Conservation (phyloP, 2,797 vertebrate species). For the Halcyon smyrnensis region DNA sequence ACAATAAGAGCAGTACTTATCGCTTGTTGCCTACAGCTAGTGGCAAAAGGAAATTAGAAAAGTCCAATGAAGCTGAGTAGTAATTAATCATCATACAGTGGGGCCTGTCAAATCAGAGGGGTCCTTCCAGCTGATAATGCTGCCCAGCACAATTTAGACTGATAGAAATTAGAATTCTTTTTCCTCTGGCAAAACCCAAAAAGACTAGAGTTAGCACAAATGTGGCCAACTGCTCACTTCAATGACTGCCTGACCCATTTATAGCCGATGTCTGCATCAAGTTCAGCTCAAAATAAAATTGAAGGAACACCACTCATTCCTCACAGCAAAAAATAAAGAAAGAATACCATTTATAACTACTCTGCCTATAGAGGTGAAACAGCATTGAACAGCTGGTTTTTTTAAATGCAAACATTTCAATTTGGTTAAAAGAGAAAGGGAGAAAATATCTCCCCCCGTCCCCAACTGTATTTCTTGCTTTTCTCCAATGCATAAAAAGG, state of each 20-base stretch:
- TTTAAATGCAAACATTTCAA: not conserved
- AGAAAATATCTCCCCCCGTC: not conserved
- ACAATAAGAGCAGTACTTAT: slow-evolving; percentile 98
- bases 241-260: slow-evolving; percentile 85
- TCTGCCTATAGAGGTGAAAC: not conserved
- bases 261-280: not conserved
- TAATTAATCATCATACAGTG: slow-evolving; percentile 99
- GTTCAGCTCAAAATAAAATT: slow-evolving; percentile 10
- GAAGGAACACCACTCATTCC: slow-evolving; percentile 11
- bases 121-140: slow-evolving; percentile 96
- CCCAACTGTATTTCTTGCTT: not conserved
- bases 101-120: slow-evolving; percentile 95
- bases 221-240: slow-evolving; percentile 82
- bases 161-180: slow-evolving; percentile 97
- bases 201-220: slow-evolving; percentile 84
- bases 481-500: not conserved
- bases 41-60: slow-evolving; percentile 89
- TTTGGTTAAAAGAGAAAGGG: not conserved
- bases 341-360: not conserved
- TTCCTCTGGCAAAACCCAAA: slow-evolving; percentile 86
- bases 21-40: slow-evolving; percentile 93
- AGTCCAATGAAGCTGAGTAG: slow-evolving; percentile 92
- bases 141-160: slow-evolving; percentile 96
- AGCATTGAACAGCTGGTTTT: not conserved
- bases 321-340: slow-evolving; percentile 32